These are phyloP conservation scores for Drosophila kohkoa DNA, from an alignment of 1,140 invertebrate species.

Conservation along the genomic window DNA sequence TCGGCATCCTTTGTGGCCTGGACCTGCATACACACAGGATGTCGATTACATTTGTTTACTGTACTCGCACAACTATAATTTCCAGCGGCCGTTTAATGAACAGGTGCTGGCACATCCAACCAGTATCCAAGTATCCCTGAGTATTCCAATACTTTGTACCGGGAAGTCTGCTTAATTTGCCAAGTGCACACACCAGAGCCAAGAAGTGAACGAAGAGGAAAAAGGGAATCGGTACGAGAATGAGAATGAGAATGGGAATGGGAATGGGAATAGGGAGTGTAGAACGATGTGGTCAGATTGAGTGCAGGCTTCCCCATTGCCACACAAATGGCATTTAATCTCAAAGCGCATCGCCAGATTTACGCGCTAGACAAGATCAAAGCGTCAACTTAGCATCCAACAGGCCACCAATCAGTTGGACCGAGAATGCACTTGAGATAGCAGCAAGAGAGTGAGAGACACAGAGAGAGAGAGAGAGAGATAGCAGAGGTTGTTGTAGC, in stretches of 20 bases:
- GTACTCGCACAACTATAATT: conserved; percentile 76
- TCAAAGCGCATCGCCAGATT: conserved; percentile 75
- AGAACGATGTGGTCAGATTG: conserved; percentile 27
- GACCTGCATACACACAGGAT: conserved; percentile 65
- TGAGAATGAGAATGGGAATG: too few relatives aligned
- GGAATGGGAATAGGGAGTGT: not conserved
- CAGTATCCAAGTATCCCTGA: not conserved
- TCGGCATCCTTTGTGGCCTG: conserved; percentile 70
- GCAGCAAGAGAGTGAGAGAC: not conserved
- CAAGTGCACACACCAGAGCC: conserved; percentile 43
- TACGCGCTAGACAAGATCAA: conserved; percentile 79
- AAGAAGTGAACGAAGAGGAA: not conserved
- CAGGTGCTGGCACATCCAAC: conserved; percentile 57
- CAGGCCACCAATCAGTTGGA: conserved; percentile 73
- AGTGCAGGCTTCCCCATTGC: conserved; percentile 43
- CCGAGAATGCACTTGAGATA: conserved; percentile 31
- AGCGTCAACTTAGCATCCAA: conserved; percentile 81
- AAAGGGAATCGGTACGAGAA: too few relatives aligned
- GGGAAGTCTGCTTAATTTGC: conserved; percentile 53
- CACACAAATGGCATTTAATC: conserved; percentile 78
- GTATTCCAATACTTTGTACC: conserved; percentile 8
- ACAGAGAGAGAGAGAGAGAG: too few relatives aligned
- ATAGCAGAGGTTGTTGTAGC: too few relatives aligned
- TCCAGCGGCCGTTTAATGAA: conserved; percentile 69
- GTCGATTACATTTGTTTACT: conserved; percentile 83